These are phyloP conservation scores for Zaprionus bogoriensis DNA, from an alignment of 2,888 invertebrate species.

Conservation along the genomic window DNA sequence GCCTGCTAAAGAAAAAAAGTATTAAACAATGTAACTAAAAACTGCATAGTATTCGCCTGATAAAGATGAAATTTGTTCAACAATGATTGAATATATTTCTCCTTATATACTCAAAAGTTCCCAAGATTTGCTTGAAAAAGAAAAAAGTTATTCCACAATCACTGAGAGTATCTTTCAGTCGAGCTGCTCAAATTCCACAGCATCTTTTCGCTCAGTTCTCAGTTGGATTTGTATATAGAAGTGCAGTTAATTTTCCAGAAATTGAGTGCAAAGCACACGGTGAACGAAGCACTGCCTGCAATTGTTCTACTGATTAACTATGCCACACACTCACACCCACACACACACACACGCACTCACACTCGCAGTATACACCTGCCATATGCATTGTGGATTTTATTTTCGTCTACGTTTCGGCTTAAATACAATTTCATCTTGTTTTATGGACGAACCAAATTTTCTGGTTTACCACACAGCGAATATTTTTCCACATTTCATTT, in stretches of 20 bases:
- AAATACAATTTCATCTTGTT: constrained; percentile 10
- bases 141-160: not conserved
- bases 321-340: constrained; percentile 16
- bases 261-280: constrained; percentile 52
- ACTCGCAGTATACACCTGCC: constrained; percentile 41
- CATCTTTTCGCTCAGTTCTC: not conserved
- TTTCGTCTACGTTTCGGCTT: constrained; percentile 38
- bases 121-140: too few relatives aligned
- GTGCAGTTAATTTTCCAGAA: constrained; percentile 50
- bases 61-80: too few relatives aligned
- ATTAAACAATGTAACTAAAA: too few relatives aligned
- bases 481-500: constrained; percentile 9
- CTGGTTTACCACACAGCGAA: constrained; percentile 60
- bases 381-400: constrained; percentile 56
- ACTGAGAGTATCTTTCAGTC: not conserved
- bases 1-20: not conserved
- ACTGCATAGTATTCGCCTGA: too few relatives aligned
- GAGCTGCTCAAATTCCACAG: too few relatives aligned
- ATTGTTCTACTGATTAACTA: constrained; percentile 50
- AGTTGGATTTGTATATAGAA: constrained; percentile 4
- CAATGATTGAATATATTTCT: too few relatives aligned
- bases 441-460: constrained; percentile 38
- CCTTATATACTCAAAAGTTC: too few relatives aligned
- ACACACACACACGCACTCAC: not conserved
- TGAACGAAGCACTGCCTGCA: constrained; percentile 22